Conservation (phyloP, 2,797 vertebrate species). For the Acipenser oxyrinchus region DNA sequence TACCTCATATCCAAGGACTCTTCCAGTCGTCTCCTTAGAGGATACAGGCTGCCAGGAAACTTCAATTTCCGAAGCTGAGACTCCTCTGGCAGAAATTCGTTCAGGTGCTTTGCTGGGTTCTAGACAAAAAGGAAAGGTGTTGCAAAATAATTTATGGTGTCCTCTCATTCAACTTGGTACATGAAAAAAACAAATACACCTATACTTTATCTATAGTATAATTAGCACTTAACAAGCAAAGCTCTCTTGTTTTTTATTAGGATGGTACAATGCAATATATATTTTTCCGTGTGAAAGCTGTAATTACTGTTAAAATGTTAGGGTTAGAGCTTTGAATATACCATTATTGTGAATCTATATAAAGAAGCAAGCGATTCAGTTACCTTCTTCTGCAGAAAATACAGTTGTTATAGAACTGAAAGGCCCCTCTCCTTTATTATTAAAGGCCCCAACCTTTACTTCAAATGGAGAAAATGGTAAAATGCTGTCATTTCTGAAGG, state of each 20-base stretch:
- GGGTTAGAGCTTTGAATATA: neutral
- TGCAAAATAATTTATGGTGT: conserved; percentile 7
- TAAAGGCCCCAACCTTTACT: conserved; percentile 86
- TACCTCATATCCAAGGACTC: conserved; percentile 91
- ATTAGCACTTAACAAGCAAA: too few relatives aligned
- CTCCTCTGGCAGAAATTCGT: conserved; percentile 64
- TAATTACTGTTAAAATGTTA: too few relatives aligned
- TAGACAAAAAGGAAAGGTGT: conserved; percentile 36
- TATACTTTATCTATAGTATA: too few relatives aligned
- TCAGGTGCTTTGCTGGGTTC: conserved; percentile 75
- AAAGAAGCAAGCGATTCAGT: conserved; percentile 8
- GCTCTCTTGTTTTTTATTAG: too few relatives aligned
- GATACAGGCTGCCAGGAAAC: conserved; percentile 75
- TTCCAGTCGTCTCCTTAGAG: conserved; percentile 63
- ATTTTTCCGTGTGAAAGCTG: too few relatives aligned
- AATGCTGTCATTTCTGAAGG: conserved; percentile 85
- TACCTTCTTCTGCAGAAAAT: conserved; percentile 91
- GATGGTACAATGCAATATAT: too few relatives aligned
- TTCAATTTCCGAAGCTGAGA: conserved; percentile 79
- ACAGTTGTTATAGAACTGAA: conserved; percentile 79
- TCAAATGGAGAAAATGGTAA: conserved; percentile 80
- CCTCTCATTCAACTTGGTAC: conserved; percentile 17
- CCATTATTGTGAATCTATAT: neutral
- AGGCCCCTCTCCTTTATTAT: conserved; percentile 88
- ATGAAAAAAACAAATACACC: conserved; percentile 25